Base-by-base conservation (phyloP, 2,113 vertebrate genomes). In the cattle (Bos taurus) region DNA sequence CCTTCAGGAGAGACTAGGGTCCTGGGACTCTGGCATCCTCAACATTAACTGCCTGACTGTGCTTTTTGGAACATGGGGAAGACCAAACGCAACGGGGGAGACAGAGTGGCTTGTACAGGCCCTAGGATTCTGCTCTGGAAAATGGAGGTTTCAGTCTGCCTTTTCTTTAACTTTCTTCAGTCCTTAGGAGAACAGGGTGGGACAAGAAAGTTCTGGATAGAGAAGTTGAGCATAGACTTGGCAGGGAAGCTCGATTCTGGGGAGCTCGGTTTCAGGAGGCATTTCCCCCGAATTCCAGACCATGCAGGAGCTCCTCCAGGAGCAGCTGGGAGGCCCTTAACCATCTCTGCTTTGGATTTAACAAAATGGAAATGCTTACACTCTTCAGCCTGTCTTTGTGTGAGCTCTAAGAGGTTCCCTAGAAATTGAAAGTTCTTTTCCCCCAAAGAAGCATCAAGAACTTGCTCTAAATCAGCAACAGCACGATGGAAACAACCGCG, bases 1-100 rank as follows among this genome's bases (percentile, higher is more conserved):
- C 71, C 12, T 48, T 48, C 48, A 48, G 48, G 48, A 48, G 48
- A 13, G 48, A 48, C 48, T 48, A 33, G 80, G 0, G 2, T 54
- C 80, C 33, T 23, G 80, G 11, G 30, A 52, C 50, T n/a, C 50
- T 14, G 50, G 33, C 2, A 12, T 23, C 19, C 50, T n/a, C 17
- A n/a, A 2, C 50, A 13, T 5, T 23, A 13, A 25, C 50, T 54
- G 30, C 11, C 30, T 11, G 19, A n/a, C 11, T 13, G 19, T n/a
- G 50, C 50, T 7, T 26, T 82, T 7, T 8, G 80, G 33, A 13
- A n/a, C 30, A 23, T 33, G 7, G 33, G 48, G 17, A n/a, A n/a
- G 17, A 23, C 17, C 6, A n/a, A 7, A 14, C 0, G 0, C 80
- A 23, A 17, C 0, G 1, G 28, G 28, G 28, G 26, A 50, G 2